Evolutionary conservation across 2,797 vertebrate genomes (phyloP).

Genomic region (Melanogrammus aeglefinus): DNA sequence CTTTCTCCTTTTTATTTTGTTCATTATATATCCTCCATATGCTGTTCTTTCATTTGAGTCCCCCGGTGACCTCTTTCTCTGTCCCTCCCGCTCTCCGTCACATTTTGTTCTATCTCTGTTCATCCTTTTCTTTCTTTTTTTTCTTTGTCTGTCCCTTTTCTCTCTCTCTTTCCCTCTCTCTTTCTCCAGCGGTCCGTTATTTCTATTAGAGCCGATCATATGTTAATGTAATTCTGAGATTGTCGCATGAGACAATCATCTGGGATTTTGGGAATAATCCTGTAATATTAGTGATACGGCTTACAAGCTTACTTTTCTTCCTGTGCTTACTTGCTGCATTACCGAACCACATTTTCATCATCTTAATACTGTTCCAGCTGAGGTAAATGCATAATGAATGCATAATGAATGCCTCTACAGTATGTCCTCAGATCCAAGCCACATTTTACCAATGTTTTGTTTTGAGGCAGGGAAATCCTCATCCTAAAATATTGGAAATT

Average conservation of each 20-base stretch:
- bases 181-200: not conserved
- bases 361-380: not conserved
- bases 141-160: not conserved
- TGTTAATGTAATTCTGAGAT: not conserved
- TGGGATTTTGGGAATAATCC: not conserved
- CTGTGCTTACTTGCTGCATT: not conserved
- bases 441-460: not conserved
- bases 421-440: too few relatives aligned
- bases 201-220: not conserved
- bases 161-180: not conserved
- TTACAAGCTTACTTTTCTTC: not conserved
- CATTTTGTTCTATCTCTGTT: not conserved
- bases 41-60: not conserved
- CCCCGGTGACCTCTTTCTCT: not conserved
- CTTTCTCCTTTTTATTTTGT: not conserved
- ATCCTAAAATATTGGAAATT: not conserved
- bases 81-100: slow-evolving; percentile 1
- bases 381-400: not conserved
- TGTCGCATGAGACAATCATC: not conserved
- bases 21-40: not conserved
- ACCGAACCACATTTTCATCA: not conserved
- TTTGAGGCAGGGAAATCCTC: not conserved
- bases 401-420: not conserved
- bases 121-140: not conserved
- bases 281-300: not conserved